Conservation (phyloP, 53 echinoderm and acorn worm species). For the Paracentrotus lividus region DNA sequence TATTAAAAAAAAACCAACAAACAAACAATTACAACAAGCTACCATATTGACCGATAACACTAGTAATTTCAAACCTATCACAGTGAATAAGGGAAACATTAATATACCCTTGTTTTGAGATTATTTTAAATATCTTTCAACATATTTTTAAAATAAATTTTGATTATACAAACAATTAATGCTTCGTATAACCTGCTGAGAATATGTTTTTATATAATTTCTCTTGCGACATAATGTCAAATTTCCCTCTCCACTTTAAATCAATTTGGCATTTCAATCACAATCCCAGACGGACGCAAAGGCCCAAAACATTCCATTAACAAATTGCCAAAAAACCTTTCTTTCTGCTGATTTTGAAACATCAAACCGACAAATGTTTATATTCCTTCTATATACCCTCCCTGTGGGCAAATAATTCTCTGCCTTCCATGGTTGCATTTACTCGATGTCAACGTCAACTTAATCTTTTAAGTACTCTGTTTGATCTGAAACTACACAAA, state of each 20-base stretch:
- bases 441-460: not conserved
- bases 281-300: not conserved
- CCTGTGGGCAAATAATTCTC: conserved; percentile 17
- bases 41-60: too few relatives aligned
- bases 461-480: not conserved
- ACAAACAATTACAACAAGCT: not conserved
- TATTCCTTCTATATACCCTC: not conserved
- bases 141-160: not conserved
- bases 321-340: not conserved
- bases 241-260: not conserved
- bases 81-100: too few relatives aligned
- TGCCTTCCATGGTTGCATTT: not conserved
- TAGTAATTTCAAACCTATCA: not conserved
- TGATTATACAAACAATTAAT: not conserved
- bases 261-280: not conserved
- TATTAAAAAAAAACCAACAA: not conserved
- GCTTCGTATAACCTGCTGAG: not conserved
- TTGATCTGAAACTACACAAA: not conserved
- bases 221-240: not conserved
- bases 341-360: not conserved
- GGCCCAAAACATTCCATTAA: conserved; percentile 34
- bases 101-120: too few relatives aligned
- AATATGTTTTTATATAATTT: not conserved
- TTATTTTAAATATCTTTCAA: not conserved
- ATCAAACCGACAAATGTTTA: not conserved